Conservation (phyloP, 2,113 vertebrate species). For the Campylomormyrus numenius region DNA sequence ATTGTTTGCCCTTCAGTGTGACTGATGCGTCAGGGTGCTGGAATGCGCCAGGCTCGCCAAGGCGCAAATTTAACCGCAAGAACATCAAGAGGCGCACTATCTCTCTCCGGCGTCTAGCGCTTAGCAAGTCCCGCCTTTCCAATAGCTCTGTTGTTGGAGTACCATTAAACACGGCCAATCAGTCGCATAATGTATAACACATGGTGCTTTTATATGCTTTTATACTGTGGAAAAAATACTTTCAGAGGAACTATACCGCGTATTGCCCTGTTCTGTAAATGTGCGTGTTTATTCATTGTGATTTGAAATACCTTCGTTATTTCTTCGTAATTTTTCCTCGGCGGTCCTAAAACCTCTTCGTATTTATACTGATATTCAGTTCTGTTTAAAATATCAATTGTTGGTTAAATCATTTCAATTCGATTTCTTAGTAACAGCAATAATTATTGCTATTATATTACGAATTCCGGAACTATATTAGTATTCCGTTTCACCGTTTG, state of each 20-base stretch:
- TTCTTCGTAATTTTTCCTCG: background rate
- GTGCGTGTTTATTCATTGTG: background rate
- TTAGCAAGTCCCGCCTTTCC: background rate
- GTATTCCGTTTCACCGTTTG: background rate
- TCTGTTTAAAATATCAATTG: background rate
- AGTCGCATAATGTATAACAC: background rate
- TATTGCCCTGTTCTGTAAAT: background rate
- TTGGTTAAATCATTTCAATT: background rate
- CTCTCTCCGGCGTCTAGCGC: background rate
- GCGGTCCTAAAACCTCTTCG: background rate
- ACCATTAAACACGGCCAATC: background rate
- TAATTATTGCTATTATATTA: background rate
- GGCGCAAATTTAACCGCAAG: background rate
- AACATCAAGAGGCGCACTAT: background rate
- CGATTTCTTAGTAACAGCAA: background rate
- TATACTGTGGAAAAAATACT: background rate
- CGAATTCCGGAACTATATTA: background rate
- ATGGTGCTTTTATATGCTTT: background rate
- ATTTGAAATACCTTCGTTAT: background rate
- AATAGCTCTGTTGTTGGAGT: background rate
- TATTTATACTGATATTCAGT: background rate
- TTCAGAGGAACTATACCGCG: background rate
- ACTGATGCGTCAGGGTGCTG: background rate
- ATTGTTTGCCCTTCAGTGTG: background rate
- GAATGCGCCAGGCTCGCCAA: constrained; percentile 6